Conservation (phyloP, 2,113 vertebrate genomes). For the Physeter macrocephalus region DNA sequence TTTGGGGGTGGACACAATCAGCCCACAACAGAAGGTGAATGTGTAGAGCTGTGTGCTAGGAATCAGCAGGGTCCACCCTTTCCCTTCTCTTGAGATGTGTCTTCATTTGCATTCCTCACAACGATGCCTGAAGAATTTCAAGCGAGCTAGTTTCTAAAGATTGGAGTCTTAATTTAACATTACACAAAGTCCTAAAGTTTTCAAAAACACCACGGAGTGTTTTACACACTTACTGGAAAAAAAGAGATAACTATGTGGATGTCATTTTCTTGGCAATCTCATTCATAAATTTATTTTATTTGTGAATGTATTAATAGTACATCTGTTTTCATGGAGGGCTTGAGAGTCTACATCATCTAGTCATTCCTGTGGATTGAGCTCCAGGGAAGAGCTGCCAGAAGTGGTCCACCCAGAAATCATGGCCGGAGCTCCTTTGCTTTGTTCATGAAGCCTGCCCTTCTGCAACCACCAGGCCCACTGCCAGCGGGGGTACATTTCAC, state of each 20-base stretch:
- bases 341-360: not conserved
- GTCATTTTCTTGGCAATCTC: not conserved
- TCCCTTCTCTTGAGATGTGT: not conserved
- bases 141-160: not conserved
- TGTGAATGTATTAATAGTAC: not conserved
- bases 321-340: constrained; percentile 12
- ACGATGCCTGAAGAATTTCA: not conserved
- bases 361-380: not conserved
- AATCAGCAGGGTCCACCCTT: not conserved
- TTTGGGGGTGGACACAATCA: not conserved
- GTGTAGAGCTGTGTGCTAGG: not conserved
- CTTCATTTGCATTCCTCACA: not conserved
- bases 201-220: not conserved
- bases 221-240: constrained; percentile 3
- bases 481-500: not conserved
- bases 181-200: not conserved
- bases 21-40: not conserved
- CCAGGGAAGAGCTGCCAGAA: not conserved
- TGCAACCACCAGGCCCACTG: not conserved
- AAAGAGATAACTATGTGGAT: not conserved
- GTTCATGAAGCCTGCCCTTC: not conserved
- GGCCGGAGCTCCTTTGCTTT: not conserved
- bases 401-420: not conserved
- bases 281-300: not conserved
- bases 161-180: constrained; percentile 18